Percentiles rank a stretch among this genome's conserved stretches.
These are phyloP conservation scores for Ceratoteleas bidentatus DNA, from an alignment of 1,140 invertebrate genomes.

Conservation along the genomic window DNA sequence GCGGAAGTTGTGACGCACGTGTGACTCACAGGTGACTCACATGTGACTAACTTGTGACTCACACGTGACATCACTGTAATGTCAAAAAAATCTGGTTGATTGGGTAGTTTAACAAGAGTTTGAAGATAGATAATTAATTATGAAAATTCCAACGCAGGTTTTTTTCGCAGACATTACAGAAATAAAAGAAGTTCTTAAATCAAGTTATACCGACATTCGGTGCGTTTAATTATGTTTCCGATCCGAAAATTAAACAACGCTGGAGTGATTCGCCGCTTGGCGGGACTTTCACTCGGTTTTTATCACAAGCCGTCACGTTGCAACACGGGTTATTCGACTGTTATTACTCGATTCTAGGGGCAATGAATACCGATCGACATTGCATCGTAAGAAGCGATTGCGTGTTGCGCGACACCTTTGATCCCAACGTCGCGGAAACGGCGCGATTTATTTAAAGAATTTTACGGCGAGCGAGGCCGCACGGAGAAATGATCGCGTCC, in stretches of 20 bases:
- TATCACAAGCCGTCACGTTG: constrained; percentile 11
- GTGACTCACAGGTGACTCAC: too few species aligned
- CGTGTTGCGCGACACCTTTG: constrained; percentile 13
- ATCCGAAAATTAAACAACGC: constrained; percentile 24
- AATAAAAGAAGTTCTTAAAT: too few species aligned
- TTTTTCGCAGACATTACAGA: too few species aligned
- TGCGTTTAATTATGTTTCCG: too few species aligned
- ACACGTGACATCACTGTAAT: too few species aligned
- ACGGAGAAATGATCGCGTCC: not conserved
- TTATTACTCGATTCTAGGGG: constrained; percentile 19
- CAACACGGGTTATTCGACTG: constrained; percentile 27
- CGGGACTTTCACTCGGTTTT: constrained; percentile 34
- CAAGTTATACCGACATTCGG: too few species aligned
- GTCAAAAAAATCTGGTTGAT: too few species aligned
- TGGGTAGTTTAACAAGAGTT: too few species aligned
- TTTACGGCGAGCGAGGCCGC: not conserved
- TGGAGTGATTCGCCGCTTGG: constrained; percentile 17
- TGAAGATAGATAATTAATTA: too few species aligned
- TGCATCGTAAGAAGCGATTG: constrained; percentile 9
- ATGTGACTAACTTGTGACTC: too few species aligned
- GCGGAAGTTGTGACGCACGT: too few species aligned
- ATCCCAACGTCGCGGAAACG: constrained; percentile 3
- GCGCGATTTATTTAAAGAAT: not conserved
- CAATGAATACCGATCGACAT: constrained; percentile 28
- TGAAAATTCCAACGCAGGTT: too few species aligned